Evolutionary conservation across 2,888 invertebrate genomes (phyloP), one percentile per base, ranked within the genome.

Genomic region (Notodonta dromedarius): DNA sequence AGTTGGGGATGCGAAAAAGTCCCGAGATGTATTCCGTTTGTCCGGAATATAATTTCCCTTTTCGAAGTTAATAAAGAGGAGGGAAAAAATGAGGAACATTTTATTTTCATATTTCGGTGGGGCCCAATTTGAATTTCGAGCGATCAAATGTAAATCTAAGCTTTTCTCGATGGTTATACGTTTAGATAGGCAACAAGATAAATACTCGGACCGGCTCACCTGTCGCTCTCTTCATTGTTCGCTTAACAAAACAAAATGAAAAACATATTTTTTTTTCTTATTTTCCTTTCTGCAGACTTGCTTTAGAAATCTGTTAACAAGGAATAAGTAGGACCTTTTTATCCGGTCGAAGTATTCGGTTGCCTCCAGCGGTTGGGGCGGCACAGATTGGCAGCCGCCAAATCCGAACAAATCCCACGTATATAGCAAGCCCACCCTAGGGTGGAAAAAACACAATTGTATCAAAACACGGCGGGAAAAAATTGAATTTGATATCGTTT

Each of bases 401-500:
- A 91, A 91, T 91, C 90, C 89, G 76, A 71, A 85, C 84, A 90
- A 91, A 91, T 91, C 90, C 88, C 71, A 73, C 77, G 73, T 78
- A 24, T 24, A 24, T 24, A 24, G 24, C 76, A 73, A 80, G 83
- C 78, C 83, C 77, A 82, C 76, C 74, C 73, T 67, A 69, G 74
- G 67, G 61, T 73, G 76, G 74, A 84, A 88, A 85, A 84, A 89
- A 87, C 74, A 83, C 83, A 82, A 85, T 85, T 84, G 79, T 82
- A 86, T 87, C 81, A 84, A 85, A 85, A 85, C 79, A 82, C 77
- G 68, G 75, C 63, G 69, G 69, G 63, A 69, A 71, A 77, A 77
- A 73, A 73, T 40, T 24, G 35, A 46, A 59, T 54, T 62, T 52
- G 56, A 39, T 58, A 56, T 51, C 52, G 57, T 46, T 48, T 53